Percentiles rank a stretch among this genome's conserved stretches.
These are phyloP conservation scores for Tretioscincus oriximinensis DNA, from an alignment of 2,113 vertebrate species.

Conservation along the genomic window DNA sequence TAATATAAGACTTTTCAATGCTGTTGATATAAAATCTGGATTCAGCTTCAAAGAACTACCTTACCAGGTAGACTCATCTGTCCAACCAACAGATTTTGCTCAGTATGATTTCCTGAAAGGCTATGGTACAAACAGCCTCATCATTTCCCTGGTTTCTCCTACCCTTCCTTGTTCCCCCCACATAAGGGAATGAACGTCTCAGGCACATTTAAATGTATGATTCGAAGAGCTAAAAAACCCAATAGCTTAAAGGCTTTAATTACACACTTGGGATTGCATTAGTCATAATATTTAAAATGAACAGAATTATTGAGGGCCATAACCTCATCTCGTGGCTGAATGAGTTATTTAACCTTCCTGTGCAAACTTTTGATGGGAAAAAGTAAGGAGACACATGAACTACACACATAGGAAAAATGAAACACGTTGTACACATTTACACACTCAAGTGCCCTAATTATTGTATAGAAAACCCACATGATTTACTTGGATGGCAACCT, in stretches of 20 bases:
- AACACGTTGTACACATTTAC: neutral
- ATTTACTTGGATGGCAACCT: neutral
- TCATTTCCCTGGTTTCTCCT: neutral
- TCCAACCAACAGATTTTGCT: neutral
- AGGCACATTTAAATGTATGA: constrained; percentile 6
- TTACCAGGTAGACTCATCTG: neutral
- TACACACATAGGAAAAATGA: neutral
- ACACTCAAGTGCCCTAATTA: too few species aligned
- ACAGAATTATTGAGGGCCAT: neutral
- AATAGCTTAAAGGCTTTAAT: constrained; percentile 12
- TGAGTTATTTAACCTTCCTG: constrained; percentile 3
- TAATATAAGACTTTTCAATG: too few species aligned
- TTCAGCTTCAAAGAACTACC: neutral
- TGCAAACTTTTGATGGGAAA: neutral
- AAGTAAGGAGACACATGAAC: neutral
- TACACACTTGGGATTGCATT: neutral
- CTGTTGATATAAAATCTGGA: neutral
- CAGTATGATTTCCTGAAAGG: neutral
- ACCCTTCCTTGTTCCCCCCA: neutral
- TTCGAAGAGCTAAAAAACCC: constrained; percentile 2
- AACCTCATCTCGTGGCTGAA: neutral
- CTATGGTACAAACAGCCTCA: neutral
- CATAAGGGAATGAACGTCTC: neutral
- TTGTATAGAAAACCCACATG: neutral
- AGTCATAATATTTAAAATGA: constrained; percentile 7